Conservation (phyloP, 37 sponge, comb jelly and placozoan genomes). For the Hormiphora californensis region DNA sequence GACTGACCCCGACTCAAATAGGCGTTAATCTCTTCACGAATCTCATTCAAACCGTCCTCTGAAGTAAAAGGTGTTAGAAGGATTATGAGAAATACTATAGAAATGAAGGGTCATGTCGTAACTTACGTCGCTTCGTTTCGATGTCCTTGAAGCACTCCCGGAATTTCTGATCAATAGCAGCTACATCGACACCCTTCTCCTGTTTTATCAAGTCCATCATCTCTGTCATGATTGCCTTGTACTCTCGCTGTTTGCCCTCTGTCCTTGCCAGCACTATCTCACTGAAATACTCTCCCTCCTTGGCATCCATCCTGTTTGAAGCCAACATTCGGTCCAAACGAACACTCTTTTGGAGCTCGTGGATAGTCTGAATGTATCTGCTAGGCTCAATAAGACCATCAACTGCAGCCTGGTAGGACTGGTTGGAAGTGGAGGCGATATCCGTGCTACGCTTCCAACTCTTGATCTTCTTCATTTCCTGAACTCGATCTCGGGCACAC, state of each 20-base stretch:
- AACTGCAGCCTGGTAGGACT: conserved; percentile 39
- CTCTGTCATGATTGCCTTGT: too few relatives aligned
- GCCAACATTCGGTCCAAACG: conserved; percentile 23
- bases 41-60: neutral
- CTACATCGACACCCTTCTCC: neutral
- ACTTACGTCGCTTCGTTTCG: neutral
- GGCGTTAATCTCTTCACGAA: neutral
- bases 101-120: neutral
- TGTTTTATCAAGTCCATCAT: too few relatives aligned
- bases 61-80: neutral
- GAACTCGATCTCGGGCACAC: neutral
- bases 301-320: neutral
- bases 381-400: conserved; percentile 24
- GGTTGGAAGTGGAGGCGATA: conserved; percentile 23
- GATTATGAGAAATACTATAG: too few relatives aligned
- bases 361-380: conserved; percentile 4
- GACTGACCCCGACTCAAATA: neutral
- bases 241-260: conserved; percentile 36
- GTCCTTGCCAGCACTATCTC: neutral
- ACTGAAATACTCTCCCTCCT: neutral
- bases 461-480: neutral
- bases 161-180: neutral
- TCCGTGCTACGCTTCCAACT: conserved; percentile 33
- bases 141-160: neutral
- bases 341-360: conserved; percentile 20